Evolutionary conservation across 2,113 vertebrate genomes (phyloP), one percentile per base, ranked within the genome.

Genomic region (Otocyon megalotis): DNA sequence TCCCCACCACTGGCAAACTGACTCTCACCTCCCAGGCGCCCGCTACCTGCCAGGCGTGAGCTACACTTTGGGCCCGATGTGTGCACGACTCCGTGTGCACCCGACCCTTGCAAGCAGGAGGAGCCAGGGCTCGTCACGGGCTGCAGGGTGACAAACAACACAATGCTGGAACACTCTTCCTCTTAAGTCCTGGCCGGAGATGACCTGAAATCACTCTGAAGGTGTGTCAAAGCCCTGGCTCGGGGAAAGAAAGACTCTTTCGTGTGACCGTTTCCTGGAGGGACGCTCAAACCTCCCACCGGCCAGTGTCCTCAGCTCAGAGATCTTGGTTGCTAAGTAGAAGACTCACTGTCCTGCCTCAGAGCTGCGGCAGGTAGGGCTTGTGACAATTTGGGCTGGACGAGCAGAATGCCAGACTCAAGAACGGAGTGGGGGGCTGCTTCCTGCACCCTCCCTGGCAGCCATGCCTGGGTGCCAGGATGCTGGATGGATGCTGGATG

Each of bases 301-400:
- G 2, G 5, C 95, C 24, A 0, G 48, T 26, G 65, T 28, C 37
- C 19, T 69, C 0, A 17, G 30, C 53, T 1, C 1, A 0, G 54
- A 48, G 67, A 15, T 3, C 12, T 11, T 0, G 7, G 9, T 7
- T 43, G 43, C 43, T 7, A 43, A 43, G 43, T 43, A 43, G 43
- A 43, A 43, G 43, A 43, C 43, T 43, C 43, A 0, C n/a, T 53
- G 35, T 24, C 16, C 3, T 0, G 1, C 26, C 58, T 16, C 0
- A 54, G 69, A 43, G 79, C 53, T 2, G 5, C 0, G 1, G 65
- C 2, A 0, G 0, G 0, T 0, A 1, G 37, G 37, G 26, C 4
- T 7, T 0, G 14, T 2, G 1, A 54, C 65, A 22, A 5, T 26
- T 10, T 9, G 43, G 50, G 67, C 16, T 50, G 14, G n/a, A 72